phyloP scores from a whole-genome alignment of 2,888 invertebrate species.

The Neocrepidodera transversa region DNA sequence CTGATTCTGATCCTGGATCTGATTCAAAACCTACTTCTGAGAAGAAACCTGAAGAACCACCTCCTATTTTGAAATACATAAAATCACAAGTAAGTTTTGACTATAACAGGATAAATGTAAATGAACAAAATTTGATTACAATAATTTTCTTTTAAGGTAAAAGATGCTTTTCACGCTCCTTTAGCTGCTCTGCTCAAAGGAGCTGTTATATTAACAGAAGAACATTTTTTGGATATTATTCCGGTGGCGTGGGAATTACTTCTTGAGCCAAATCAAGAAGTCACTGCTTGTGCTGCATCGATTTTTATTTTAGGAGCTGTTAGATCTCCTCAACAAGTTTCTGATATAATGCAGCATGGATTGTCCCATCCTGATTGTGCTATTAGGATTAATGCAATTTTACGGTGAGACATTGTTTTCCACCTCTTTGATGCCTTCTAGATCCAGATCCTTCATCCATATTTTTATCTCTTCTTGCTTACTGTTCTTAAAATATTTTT shows the following conservation, averaged over 20 bases:
- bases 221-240: slow-evolving; percentile 85
- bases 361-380: slow-evolving; percentile 84
- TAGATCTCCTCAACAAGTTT: slow-evolving; percentile 86
- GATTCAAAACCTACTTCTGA: slow-evolving; percentile 51
- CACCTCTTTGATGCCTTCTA: too few relatives aligned
- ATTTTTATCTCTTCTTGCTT: too few relatives aligned
- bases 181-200: slow-evolving; percentile 88
- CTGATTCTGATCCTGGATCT: slow-evolving; percentile 62
- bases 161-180: slow-evolving; percentile 89
- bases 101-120: too few relatives aligned
- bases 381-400: slow-evolving; percentile 82
- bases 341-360: slow-evolving; percentile 87
- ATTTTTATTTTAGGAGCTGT: slow-evolving; percentile 94
- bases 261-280: slow-evolving; percentile 89
- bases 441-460: too few relatives aligned
- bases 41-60: slow-evolving; percentile 66
- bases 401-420: slow-evolving; percentile 63
- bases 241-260: slow-evolving; percentile 96
- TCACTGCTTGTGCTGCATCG: slow-evolving; percentile 84
- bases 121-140: not conserved
- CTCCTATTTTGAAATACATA: slow-evolving; percentile 80
- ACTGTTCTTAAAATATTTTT: too few relatives aligned
- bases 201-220: slow-evolving; percentile 86
- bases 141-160: slow-evolving; percentile 66
- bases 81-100: slow-evolving; percentile 67